Base-by-base conservation (phyloP, 2,888 invertebrate species). In the Caenorhabditis sp. region DNA sequence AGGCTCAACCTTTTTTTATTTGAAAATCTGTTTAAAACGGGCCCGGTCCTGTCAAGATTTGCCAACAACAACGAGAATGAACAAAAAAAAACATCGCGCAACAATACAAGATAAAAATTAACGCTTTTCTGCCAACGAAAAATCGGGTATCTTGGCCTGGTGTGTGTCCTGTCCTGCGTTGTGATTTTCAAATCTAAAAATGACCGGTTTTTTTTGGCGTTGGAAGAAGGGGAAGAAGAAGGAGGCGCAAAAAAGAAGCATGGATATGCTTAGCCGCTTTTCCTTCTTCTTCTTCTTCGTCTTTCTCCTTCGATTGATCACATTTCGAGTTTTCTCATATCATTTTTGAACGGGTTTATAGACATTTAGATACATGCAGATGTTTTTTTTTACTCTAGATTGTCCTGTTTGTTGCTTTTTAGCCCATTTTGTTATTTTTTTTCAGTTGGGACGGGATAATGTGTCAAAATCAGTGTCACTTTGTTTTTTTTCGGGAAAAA, bases 81-180 rank as follows among this genome's bases (percentile, higher is more conserved):
- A n/a, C n/a, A n/a, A n/a, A n/a, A n/a, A n/a, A n/a, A n/a, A 43
- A 31, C 10, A 31, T 31, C 31, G 31, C 31, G 31, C 31, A 31
- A 31, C 4, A 31, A 31, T 31, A 31, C 31, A 31, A n/a, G n/a
- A n/a, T n/a, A n/a, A n/a, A n/a, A 31, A 31, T 31, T 31, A 31
- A 31, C 31, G 31, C 31, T 4, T 31, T 31, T 31, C 31, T 31
- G 31, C 31, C 31, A 31, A 31, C 5, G 10, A 10, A 31, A 14
- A 43, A 43, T 43, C 43, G 43, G 43, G 43, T 43, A 43, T 43
- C 43, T 43, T 43, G n/a, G n/a, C n/a, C n/a, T n/a, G n/a, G n/a
- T n/a, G n/a, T n/a, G n/a, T n/a, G n/a, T 17, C 17, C 17, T 43
- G 12, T 43, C 17, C 5, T 36, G 5, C 12, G 12, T 17, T 43